Evolutionary conservation across 2,797 vertebrate genomes (phyloP), one percentile per base, ranked within the genome.

Genomic region (Tokudaia muenninki): DNA sequence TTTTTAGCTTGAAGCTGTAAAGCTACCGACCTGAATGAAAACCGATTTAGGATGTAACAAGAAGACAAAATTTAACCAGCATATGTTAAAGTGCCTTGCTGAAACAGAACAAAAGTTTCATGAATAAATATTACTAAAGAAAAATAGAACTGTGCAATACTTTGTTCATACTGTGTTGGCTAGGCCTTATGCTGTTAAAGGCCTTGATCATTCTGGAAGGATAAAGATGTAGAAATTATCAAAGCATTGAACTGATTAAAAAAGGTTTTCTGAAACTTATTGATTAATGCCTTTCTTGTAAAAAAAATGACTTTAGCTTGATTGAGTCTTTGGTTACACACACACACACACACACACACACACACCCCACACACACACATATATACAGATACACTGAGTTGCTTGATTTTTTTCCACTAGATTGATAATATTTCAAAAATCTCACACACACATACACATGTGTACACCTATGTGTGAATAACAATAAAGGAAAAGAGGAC

Each of bases 1-100:
- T 95, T 97, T 97, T 95, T 98, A 98, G 97, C 95, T 97, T 96
- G 82, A 44, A 97, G 95, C 92, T 97, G 97, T 96, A 97, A 96
- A 97, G 95, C 77, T 97, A 92, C 92, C 87, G 74, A 98, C 96
- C 96, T 98, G 97, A 98, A 97, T 98, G 96, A 97, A 98, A 97
- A 98, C 97, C 97, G 97, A 97, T 94, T 97, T 96, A 97, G 92
- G 9, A 96, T 96, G 47, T 92, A 95, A 96, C 77, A 96, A 96
- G 97, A 94, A 97, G 97, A 91, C 50, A 96, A 92, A 95, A 97
- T 96, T 97, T 96, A 96, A 97, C 91, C 90, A 97, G 97, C 97
- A 97, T 97, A 97, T 98, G 94, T 59, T 96, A 74, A 90, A 94
- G 87, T 86, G 89, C 6, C 94, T 96, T 96, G 70, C 77, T 95